A percentile compares a stretch with the other conserved stretches of the same genome.
phyloP scores from a whole-genome alignment of 2,888 invertebrate species.

The Mactromeris polynyma region DNA sequence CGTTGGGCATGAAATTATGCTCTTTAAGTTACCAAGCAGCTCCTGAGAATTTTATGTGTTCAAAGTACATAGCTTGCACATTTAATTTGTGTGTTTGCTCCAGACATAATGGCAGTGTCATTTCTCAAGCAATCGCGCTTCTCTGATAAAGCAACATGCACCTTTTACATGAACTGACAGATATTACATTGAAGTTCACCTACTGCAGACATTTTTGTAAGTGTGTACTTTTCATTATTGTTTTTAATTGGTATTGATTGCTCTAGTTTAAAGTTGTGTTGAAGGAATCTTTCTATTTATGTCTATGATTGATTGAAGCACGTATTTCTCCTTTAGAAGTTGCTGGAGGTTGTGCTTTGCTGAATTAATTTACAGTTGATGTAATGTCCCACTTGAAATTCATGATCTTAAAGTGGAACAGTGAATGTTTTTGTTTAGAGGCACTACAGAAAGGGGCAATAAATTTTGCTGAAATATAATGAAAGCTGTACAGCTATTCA shows the following conservation, averaged over 20 bases:
- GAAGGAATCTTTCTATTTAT: background rate
- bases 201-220: background rate
- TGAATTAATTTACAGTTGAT: background rate
- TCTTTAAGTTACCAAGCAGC: background rate
- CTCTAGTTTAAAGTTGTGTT: background rate
- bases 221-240: background rate
- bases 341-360: background rate
- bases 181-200: background rate
- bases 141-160: background rate
- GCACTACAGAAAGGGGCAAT: background rate
- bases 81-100: background rate
- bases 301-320: background rate
- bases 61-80: background rate
- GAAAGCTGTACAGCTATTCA: background rate
- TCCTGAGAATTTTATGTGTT: background rate
- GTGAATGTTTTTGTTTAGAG: background rate
- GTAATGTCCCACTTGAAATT: slow-evolving; percentile 9
- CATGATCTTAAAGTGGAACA: background rate
- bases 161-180: background rate
- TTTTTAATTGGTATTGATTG: slow-evolving; percentile 1
- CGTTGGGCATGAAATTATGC: background rate
- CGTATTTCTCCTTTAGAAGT: background rate
- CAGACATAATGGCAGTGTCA: background rate
- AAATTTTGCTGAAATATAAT: background rate
- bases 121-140: background rate